phyloP scores from a whole-genome alignment of 1,140 invertebrate genomes.

The Drosophila pallidifrons region DNA sequence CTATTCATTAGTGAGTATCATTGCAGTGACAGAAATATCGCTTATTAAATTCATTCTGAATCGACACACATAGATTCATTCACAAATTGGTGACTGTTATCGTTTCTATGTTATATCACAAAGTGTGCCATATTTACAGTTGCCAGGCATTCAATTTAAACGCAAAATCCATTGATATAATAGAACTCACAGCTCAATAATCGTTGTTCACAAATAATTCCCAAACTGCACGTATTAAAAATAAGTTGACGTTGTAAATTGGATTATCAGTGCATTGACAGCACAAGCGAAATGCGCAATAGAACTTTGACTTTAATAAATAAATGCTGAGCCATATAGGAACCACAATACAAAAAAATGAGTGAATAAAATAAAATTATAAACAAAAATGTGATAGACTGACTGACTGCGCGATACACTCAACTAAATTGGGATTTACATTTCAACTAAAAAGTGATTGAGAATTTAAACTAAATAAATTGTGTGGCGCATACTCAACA shows the following conservation, averaged over 20 bases:
- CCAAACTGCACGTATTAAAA: slow-evolving; percentile 31
- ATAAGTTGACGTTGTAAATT: slow-evolving; percentile 11
- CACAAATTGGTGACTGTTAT: neutral
- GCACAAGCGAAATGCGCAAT: slow-evolving; percentile 26
- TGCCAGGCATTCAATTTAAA: neutral
- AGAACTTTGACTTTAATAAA: slow-evolving; percentile 25
- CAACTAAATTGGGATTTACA: neutral
- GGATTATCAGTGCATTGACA: slow-evolving; percentile 31
- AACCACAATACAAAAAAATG: neutral
- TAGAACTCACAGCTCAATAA: neutral
- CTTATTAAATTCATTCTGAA: no score
- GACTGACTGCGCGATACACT: slow-evolving; percentile 9
- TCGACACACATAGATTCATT: no score
- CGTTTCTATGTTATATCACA: neutral
- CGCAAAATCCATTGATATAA: slow-evolving; percentile 1
- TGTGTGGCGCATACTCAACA: neutral
- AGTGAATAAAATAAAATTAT: slow-evolving; percentile 7
- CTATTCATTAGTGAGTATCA: no score
- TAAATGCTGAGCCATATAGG: slow-evolving; percentile 4
- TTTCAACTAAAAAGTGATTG: neutral
- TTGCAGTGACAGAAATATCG: no score
- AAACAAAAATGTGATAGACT: slow-evolving; percentile 23
- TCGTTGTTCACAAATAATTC: neutral
- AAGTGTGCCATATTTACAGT: slow-evolving; percentile 2
- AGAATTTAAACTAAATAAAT: neutral